Base-by-base conservation (phyloP, 2,888 invertebrate species). In the Epiblema foenella region DNA sequence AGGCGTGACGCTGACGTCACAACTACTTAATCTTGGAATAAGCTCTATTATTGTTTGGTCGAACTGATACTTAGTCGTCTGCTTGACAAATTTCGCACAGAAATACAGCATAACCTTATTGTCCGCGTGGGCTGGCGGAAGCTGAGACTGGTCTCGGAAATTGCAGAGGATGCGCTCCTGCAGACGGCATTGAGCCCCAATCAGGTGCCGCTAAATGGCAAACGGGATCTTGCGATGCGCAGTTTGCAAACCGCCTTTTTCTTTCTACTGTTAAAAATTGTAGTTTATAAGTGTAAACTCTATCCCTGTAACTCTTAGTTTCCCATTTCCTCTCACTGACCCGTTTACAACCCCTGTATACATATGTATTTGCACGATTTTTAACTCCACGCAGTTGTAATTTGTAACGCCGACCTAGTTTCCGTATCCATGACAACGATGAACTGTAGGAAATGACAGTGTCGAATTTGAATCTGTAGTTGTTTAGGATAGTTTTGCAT, bases 131-230 rank as follows among this genome's bases (percentile, higher is more conserved):
- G 74, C 69, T 75, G 77, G 78, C 91, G 93, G 93, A 93, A 90
- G 88, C 80, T 77, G 81, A 83, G 86, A 89, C 84, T 91, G 90
- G 89, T 87, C 87, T 89, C 84, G 84, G 88, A 89, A 85, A 89
- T 89, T 89, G 89, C 88, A 87, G 85, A 83, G 90, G 90, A 91
- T 90, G 89, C 85, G 84, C 83, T 76, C 78, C 81, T 81, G 82
- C 85, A 83, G 81, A 83, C 85, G 93, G 85, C 92, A 92, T 92
- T 93, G 93, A 92, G 88, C 85, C 81, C 80, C 91, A 93, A 93
- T 93, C 89, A 89, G 81, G 82, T 80, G 69, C 78, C 72, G 77
- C 62, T 79, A 83, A 84, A 82, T 79, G 82, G 75, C 76, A 46
- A 75, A 60, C 74, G 71, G 49, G 46, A 51, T 58, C 39, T 49